Conservation (phyloP, 2,888 invertebrate genomes). For the Notocelia uddmanniana region DNA sequence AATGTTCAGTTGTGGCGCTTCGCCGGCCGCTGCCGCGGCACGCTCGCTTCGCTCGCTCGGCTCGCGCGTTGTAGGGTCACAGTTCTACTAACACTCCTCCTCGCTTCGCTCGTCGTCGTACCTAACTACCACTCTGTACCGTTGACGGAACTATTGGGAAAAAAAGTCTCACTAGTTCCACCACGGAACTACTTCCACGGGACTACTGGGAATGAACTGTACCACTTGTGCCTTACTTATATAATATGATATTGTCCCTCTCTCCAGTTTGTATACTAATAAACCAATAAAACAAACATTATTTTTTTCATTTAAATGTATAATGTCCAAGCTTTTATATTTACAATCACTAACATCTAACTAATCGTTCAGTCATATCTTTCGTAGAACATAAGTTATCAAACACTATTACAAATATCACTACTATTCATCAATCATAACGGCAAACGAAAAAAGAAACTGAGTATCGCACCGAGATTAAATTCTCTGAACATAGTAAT, state of each 20-base stretch:
- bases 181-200: no score
- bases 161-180: no score
- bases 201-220: no score
- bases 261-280: slow-evolving; percentile 38
- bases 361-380: slow-evolving; percentile 83
- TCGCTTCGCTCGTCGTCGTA: no score
- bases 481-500: slow-evolving; percentile 64
- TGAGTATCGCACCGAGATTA: slow-evolving; percentile 82
- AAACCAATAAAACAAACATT: slow-evolving; percentile 67
- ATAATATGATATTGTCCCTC: slow-evolving; percentile 25
- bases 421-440: slow-evolving; percentile 80
- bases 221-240: slow-evolving; percentile 40
- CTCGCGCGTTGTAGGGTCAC: no score
- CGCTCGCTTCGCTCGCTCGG: no score
- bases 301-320: slow-evolving; percentile 79
- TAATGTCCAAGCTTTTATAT: slow-evolving; percentile 84
- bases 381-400: slow-evolving; percentile 79
- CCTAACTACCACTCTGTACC: no score
- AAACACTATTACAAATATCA: slow-evolving; percentile 80
- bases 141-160: no score
- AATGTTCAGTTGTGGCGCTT: no score
- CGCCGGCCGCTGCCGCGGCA: no score
- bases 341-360: slow-evolving; percentile 83
- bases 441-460: slow-evolving; percentile 81
- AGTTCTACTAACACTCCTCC: no score